Conservation (phyloP, 1,140 invertebrate species). For the Sipha flava region DNA sequence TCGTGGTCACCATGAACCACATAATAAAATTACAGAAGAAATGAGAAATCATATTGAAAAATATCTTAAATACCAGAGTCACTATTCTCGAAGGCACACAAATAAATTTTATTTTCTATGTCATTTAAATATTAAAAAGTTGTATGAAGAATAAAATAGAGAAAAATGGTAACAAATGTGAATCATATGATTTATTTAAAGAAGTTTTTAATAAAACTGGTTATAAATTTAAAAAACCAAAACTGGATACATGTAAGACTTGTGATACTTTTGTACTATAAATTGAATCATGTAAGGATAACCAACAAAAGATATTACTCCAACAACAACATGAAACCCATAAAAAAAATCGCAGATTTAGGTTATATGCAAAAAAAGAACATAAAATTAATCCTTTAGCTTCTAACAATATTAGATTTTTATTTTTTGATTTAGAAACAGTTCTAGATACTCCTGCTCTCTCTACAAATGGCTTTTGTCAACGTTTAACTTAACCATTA, state of each 20-base stretch:
- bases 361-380: background rate
- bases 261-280: background rate
- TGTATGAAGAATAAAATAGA: background rate
- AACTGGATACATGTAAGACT: background rate
- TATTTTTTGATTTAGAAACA: conserved; percentile 33
- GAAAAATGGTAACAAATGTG: background rate
- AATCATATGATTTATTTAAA: background rate
- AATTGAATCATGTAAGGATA: background rate
- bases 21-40: too few relatives aligned
- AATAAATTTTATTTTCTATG: background rate
- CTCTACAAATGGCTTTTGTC: conserved; percentile 25
- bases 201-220: background rate
- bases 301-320: background rate
- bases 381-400: background rate
- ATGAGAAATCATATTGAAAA: too few relatives aligned
- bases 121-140: conserved; percentile 4
- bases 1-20: too few relatives aligned
- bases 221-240: background rate
- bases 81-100: too few relatives aligned
- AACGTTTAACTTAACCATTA: conserved; percentile 25
- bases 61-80: too few relatives aligned
- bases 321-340: background rate
- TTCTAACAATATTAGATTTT: background rate
- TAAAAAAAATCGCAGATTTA: background rate
- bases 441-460: conserved; percentile 26